Evolutionary conservation across 2,113 vertebrate genomes (phyloP).

Genomic region (Alligator mississippiensis): DNA sequence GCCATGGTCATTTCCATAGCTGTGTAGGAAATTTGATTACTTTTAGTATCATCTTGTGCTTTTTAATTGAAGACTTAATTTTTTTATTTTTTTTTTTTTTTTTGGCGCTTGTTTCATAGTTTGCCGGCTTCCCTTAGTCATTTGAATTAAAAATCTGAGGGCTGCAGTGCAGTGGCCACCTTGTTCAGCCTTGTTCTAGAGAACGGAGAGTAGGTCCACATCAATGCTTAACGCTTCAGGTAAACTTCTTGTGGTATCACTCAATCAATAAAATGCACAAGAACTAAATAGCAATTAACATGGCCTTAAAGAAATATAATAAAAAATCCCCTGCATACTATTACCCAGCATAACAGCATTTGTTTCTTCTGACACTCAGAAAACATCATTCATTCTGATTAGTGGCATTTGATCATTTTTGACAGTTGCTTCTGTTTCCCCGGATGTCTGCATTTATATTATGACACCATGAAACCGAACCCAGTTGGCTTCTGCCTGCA

Average conservation of each 20-base stretch:
- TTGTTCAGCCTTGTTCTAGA: neutral
- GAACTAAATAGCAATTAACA: neutral
- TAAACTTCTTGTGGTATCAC: neutral
- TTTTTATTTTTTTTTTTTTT: neutral
- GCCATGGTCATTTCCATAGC: neutral
- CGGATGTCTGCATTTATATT: conserved; percentile 24
- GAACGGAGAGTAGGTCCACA: neutral
- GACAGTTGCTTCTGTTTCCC: conserved; percentile 42
- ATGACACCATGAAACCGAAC: conserved; percentile 37
- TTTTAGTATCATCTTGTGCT: neutral
- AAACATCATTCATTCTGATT: conserved; percentile 35
- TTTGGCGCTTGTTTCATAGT: neutral
- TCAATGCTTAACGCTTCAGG: neutral
- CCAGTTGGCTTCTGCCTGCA: conserved; percentile 15
- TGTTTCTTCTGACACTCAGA: conserved; percentile 29
- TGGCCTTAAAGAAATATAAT: neutral
- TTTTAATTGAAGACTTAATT: neutral
- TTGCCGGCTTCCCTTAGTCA: neutral
- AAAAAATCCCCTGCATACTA: neutral
- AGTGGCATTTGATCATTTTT: conserved; percentile 47
- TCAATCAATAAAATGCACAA: neutral
- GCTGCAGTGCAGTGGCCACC: neutral
- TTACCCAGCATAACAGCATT: neutral
- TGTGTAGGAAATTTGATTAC: neutral
- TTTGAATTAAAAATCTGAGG: neutral